Evolutionary conservation across 2,888 invertebrate species (phyloP).

Genomic region (Plusia festucae): DNA sequence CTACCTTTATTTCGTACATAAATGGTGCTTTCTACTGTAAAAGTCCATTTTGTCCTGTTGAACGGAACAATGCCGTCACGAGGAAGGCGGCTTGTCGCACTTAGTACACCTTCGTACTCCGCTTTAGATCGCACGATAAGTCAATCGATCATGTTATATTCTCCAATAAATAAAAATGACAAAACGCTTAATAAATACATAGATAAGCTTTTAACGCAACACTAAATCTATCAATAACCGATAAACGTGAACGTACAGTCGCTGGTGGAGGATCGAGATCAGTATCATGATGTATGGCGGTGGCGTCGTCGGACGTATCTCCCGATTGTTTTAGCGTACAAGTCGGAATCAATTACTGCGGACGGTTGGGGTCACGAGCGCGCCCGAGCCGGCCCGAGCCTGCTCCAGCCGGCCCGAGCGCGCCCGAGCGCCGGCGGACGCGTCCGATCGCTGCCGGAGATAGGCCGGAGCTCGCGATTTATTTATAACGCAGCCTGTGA

Average conservation of each 20-base stretch:
- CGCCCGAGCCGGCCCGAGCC: constrained; percentile 43
- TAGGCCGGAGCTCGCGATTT: constrained; percentile 44
- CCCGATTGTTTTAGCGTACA: constrained; percentile 60
- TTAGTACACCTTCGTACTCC: constrained; percentile 28
- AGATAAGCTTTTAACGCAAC: constrained; percentile 53
- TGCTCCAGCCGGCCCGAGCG: constrained; percentile 24
- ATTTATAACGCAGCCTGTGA: constrained; percentile 48
- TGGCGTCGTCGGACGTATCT: constrained; percentile 55
- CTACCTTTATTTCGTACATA: constrained; percentile 43
- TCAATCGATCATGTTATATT: constrained; percentile 44
- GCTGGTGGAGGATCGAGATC: constrained; percentile 36
- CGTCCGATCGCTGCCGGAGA: constrained; percentile 47
- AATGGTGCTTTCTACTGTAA: constrained; percentile 35
- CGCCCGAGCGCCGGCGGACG: constrained; percentile 40
- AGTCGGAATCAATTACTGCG: constrained; percentile 61
- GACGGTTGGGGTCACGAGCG: constrained; percentile 51
- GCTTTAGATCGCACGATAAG: constrained; percentile 43
- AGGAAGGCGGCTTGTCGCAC: constrained; percentile 33
- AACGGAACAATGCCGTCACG: constrained; percentile 35
- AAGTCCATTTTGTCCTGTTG: constrained; percentile 15
- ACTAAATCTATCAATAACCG: constrained; percentile 52
- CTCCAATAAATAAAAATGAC: constrained; percentile 51
- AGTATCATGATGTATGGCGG: constrained; percentile 57
- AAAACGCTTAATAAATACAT: constrained; percentile 48
- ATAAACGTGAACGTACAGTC: constrained; percentile 24